Evolutionary conservation across 2,797 vertebrate genomes (phyloP).

Genomic region (Danio jaintianensis): DNA sequence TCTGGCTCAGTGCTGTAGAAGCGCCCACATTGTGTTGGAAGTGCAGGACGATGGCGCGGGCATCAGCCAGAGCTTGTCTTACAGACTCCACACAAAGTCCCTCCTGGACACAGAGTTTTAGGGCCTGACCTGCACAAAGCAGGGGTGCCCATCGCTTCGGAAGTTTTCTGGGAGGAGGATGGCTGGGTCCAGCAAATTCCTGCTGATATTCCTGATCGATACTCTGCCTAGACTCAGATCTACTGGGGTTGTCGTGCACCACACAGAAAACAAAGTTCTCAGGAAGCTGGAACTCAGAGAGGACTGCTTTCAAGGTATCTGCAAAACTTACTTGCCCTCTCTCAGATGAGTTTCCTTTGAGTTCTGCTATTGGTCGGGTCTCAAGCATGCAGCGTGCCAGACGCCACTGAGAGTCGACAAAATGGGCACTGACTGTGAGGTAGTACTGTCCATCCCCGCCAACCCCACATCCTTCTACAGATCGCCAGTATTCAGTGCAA

Average conservation of each 20-base stretch:
- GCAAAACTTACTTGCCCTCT: conserved; percentile 47
- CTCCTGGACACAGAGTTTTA: conserved; percentile 69
- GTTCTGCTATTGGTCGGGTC: conserved; percentile 60
- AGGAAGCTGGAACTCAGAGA: conserved; percentile 68
- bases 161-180: conserved; percentile 53
- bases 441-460: conserved; percentile 64
- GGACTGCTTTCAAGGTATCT: conserved; percentile 62
- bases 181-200: conserved; percentile 56
- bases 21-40: conserved; percentile 70
- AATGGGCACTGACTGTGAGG: conserved; percentile 66
- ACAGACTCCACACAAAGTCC: conserved; percentile 70
- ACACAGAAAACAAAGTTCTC: conserved; percentile 68
- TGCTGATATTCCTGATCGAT: conserved; percentile 55
- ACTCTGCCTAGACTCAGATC: conserved; percentile 31
- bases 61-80: conserved; percentile 64
- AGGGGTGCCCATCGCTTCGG: conserved; percentile 66
- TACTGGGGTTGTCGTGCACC: conserved; percentile 64
- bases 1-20: conserved; percentile 65
- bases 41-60: conserved; percentile 66
- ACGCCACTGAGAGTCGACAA: conserved; percentile 73
- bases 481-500: conserved; percentile 70
- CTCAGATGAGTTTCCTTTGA: conserved; percentile 31
- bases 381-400: conserved; percentile 69
- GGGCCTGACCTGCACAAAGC: conserved; percentile 68
- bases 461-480: conserved; percentile 63